Evolutionary conservation across 1,140 invertebrate species (phyloP).

Genomic region (Xylocopa sonorina): DNA sequence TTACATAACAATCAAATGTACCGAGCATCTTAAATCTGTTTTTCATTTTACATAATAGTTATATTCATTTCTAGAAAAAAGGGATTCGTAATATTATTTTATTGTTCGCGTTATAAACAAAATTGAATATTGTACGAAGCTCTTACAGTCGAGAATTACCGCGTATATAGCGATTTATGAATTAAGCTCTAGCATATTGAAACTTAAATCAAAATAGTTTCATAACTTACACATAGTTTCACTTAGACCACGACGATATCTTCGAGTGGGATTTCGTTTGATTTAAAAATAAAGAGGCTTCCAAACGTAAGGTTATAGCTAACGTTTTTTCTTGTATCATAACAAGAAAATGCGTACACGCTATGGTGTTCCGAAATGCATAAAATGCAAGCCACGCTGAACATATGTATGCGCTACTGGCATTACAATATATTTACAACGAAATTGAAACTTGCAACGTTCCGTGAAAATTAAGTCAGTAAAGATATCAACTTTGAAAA

Average conservation of each 20-base stretch:
- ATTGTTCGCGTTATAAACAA: neutral
- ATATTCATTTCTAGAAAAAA: too few relatives aligned
- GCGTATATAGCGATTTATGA: conserved; percentile 13
- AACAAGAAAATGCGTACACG: conserved; percentile 64
- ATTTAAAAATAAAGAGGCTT: conserved; percentile 63
- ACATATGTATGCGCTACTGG: neutral
- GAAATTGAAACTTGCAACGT: too few relatives aligned
- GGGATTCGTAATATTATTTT: neutral
- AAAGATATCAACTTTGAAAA: too few relatives aligned
- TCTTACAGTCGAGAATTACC: neutral
- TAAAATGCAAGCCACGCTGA: conserved; percentile 69
- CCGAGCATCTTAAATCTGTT: neutral
- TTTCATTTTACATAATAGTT: neutral
- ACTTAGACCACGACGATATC: conserved; percentile 2
- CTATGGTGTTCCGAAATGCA: conserved; percentile 71
- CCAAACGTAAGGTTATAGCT: conserved; percentile 68
- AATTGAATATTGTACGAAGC: neutral
- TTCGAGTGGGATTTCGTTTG: conserved; percentile 15
- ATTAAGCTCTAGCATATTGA: conserved; percentile 27
- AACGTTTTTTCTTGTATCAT: conserved; percentile 70
- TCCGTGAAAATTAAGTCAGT: too few relatives aligned
- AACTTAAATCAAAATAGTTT: neutral
- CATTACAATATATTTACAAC: neutral
- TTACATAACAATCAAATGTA: conserved; percentile 19
- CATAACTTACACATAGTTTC: conserved; percentile 33